Percentiles rank a stretch among this genome's conserved stretches.
phyloP scores from a whole-genome alignment of 2,888 invertebrate genomes.

The Scotopteryx bipunctaria region DNA sequence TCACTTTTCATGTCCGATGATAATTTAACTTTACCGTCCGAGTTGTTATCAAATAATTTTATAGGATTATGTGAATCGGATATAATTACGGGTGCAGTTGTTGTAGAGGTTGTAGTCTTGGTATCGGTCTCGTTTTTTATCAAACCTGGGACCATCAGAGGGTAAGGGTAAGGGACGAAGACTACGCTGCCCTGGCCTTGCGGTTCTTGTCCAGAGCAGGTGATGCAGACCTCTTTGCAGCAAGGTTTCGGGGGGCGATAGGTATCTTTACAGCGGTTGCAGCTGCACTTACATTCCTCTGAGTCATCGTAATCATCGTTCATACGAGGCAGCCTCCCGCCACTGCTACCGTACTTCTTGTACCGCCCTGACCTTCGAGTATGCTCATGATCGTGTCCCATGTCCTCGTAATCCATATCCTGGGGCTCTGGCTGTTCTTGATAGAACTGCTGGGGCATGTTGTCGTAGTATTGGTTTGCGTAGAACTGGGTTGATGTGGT shows the following conservation, averaged over 20 bases:
- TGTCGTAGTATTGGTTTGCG: conserved; percentile 19
- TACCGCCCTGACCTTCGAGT: conserved; percentile 11
- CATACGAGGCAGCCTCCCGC: neutral
- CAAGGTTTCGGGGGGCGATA: conserved; percentile 39
- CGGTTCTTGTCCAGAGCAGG: conserved; percentile 10
- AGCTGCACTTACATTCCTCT: conserved; percentile 50
- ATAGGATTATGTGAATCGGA: too few species aligned
- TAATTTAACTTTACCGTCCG: too few species aligned
- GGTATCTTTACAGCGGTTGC: conserved; percentile 42
- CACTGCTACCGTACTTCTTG: conserved; percentile 17
- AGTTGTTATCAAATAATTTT: too few species aligned
- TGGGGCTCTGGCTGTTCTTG: neutral
- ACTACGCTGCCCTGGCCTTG: conserved; percentile 36
- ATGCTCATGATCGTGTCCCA: conserved; percentile 24
- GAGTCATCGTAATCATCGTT: conserved; percentile 37
- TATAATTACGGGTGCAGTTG: too few species aligned
- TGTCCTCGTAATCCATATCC: conserved; percentile 20
- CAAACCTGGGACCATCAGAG: conserved; percentile 37
- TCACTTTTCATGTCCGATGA: neutral
- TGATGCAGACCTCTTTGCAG: conserved; percentile 36
- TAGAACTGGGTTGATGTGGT: conserved; percentile 24
- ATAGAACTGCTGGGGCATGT: conserved; percentile 24
- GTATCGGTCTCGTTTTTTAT: conserved; percentile 8
- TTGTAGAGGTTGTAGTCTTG: conserved; percentile 4
- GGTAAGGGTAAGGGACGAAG: conserved; percentile 51